Base-by-base conservation (phyloP, 2,113 vertebrate species). In the Saccopteryx leptura region DNA sequence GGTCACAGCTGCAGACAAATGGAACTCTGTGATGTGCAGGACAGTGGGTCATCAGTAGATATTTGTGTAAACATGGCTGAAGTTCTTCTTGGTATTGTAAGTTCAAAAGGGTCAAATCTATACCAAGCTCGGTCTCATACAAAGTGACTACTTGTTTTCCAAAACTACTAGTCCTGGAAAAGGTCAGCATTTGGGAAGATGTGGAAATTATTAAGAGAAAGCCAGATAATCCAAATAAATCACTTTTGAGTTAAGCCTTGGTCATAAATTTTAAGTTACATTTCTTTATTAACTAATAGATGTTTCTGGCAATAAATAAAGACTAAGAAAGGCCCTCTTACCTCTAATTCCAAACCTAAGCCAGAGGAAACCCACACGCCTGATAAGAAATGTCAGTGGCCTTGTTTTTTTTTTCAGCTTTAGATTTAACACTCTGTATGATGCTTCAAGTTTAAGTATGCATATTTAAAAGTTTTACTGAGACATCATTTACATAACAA, bases 391-490 rank as follows among this genome's bases (percentile, higher is more conserved):
- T 79, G 71, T 63, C 13, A 14, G 56, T 4, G 8, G 54, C 39
- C 50, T 75, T 1, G 2, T 5, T 21, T 61, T 69, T 8, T 58
- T 86, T 81, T 69, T 74, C 33, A 48, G 66, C 21, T 80, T 89
- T 89, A 66, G 28, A 61, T 63, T 33, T 61, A 75, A 31, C n/a
- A 7, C 48, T 74, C 69, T 58, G 9, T 24, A 0, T 21, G 39
- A 78, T 85, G 78, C 63, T 76, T 85, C 23, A 15, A 18, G 24
- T 89, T 86, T 28, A 82, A 58, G 48, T 56, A 14, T 89, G 31
- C 24, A 39, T 71, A 68, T 83, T 58, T 72, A 80, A 28, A 46
- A 66, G 52, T 54, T 96, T 85, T 75, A 71, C n/a, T 81, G 84
- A 92, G 72, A 76, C n/a, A 23, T 72, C 54, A 74, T 95, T 78